Conservation (phyloP, 2,797 vertebrate genomes). For the Phaenicophaeus curvirostris region DNA sequence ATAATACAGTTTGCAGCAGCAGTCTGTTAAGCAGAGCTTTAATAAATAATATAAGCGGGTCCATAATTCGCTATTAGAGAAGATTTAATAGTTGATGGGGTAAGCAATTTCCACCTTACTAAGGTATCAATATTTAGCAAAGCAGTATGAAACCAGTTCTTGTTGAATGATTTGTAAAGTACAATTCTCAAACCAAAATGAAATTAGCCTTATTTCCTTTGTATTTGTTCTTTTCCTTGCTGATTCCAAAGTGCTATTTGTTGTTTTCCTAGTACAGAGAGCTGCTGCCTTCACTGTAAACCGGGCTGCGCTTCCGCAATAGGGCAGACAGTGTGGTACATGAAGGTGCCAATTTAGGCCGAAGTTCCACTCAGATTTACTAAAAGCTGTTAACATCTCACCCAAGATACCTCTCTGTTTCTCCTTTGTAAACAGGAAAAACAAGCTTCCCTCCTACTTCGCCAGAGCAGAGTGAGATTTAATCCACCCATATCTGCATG, state of each 20-base stretch:
- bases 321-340: background rate
- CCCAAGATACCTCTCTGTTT: background rate
- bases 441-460: background rate
- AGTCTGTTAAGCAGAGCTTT: background rate
- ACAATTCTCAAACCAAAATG: background rate
- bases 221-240: background rate
- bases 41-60: conserved; percentile 4
- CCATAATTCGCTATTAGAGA: background rate
- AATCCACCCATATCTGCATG: background rate
- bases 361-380: background rate
- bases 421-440: background rate
- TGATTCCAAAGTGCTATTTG: background rate
- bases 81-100: background rate
- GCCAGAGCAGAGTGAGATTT: background rate
- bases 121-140: background rate
- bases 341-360: background rate
- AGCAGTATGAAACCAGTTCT: background rate
- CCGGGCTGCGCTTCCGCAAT: background rate
- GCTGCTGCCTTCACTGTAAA: background rate
- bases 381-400: background rate
- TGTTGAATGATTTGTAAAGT: background rate
- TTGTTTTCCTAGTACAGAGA: background rate
- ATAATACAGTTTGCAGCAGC: background rate
- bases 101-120: background rate
- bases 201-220: background rate